Evolutionary conservation across 2,113 vertebrate species (phyloP), one percentile per base, ranked within the genome.

Genomic region (Argyrosomus japonicus): DNA sequence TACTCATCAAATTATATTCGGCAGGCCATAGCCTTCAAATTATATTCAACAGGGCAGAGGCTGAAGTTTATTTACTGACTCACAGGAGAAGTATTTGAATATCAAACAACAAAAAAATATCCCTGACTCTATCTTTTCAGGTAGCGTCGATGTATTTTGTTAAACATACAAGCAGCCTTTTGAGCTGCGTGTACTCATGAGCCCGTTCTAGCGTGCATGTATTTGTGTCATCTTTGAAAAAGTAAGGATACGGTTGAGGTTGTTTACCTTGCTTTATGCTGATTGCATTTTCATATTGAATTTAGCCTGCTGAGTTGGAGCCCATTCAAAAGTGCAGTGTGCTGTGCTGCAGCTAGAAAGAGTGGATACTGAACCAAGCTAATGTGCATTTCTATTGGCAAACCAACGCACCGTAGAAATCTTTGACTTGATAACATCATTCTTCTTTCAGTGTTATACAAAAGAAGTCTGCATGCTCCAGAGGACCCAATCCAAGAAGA

Each of bases 261-360:
- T 91, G 82, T 92, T 91, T 93, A 83, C 85, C 68, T 85, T 77
- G 60, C 84, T 83, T 72, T 87, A 87, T 89, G 81, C 87, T 74
- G 51, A 86, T 89, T 80, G 81, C 79, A 86, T 89, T 89, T 89
- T 90, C 87, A 90, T 89, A 92, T 88, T 91, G 90, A 91, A 92
- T 93, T 90, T 82, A 77, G 79, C 83, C 85, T 63, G 85, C 89
- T 88, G 90, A 87, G 88, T 68, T 91, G 90, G 89, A 91, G 77
- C 79, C 51, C 54, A 85, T 93, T 90, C 84, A 88, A 72, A 89
- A 86, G 77, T 83, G 69, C 80, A 79, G 60, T 64, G 83, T 72
- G 76, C 76, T 76, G 81, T 25, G 82, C 81, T 78, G 79, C 76
- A 77, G 36, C 75, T 75, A 69, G 40, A 81, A 86, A 86, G 53